A percentile compares a stretch with the other conserved stretches of the same genome.
These are phyloP conservation scores for Typhlomys cinereus DNA, from an alignment of 2,113 vertebrate genomes.

Conservation along the genomic window DNA sequence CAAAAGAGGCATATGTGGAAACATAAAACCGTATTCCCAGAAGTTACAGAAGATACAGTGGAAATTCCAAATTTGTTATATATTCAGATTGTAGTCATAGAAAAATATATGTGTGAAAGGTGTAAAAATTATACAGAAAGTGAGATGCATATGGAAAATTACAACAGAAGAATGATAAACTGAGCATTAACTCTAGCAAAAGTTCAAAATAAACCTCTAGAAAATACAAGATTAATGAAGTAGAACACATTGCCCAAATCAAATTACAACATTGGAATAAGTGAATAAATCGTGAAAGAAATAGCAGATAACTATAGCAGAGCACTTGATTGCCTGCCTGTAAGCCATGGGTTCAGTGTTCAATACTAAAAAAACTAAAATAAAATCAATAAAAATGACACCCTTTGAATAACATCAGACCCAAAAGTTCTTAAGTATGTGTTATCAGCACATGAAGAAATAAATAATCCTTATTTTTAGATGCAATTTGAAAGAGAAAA, in stretches of 20 bases:
- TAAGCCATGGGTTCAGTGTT: no score
- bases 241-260: neutral
- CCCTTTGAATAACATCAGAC: neutral
- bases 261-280: neutral
- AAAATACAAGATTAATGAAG: constrained; percentile 13
- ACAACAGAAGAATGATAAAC: neutral
- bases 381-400: no score
- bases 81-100: neutral
- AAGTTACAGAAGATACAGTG: neutral
- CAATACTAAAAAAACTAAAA: no score
- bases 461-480: neutral
- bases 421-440: neutral
- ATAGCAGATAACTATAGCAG: neutral
- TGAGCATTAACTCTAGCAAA: neutral
- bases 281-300: neutral
- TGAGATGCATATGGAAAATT: neutral
- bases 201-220: neutral
- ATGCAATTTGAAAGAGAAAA: neutral
- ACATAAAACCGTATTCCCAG: neutral
- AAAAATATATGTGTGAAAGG: neutral
- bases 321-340: no score
- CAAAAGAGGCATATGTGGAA: neutral
- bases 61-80: neutral
- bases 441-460: neutral
- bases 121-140: neutral